Evolutionary conservation across 2,113 vertebrate species (phyloP).

Genomic region (Emydocephalus ijimae): DNA sequence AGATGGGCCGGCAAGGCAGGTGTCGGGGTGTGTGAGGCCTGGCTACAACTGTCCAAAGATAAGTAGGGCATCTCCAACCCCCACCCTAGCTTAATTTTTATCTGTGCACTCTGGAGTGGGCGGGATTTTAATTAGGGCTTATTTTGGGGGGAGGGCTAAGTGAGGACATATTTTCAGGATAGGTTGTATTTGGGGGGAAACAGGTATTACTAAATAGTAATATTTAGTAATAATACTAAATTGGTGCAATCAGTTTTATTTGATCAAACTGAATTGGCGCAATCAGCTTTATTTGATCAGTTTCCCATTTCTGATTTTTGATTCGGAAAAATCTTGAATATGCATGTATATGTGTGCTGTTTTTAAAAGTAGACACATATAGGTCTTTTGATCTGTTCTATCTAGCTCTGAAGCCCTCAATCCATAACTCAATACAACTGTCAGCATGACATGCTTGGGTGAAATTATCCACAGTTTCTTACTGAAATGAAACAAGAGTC

Average conservation of each 20-base stretch:
- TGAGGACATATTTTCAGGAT: too few relatives aligned
- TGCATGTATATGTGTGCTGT: neutral
- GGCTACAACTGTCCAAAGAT: too few relatives aligned
- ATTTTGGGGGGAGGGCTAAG: too few relatives aligned
- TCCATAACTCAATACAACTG: neutral
- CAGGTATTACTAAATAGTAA: too few relatives aligned
- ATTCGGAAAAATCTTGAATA: neutral
- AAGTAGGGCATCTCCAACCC: too few relatives aligned
- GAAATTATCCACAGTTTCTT: neutral
- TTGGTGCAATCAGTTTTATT: neutral
- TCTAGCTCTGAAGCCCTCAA: neutral
- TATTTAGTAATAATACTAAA: too few relatives aligned
- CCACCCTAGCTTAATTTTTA: too few relatives aligned
- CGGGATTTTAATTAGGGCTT: too few relatives aligned
- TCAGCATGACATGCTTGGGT: neutral
- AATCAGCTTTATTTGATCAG: neutral
- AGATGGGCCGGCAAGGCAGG: too few relatives aligned
- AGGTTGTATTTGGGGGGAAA: too few relatives aligned
- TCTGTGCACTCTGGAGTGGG: too few relatives aligned
- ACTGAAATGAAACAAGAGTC: neutral
- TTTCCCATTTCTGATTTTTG: neutral
- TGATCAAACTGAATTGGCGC: neutral
- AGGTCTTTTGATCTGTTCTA: neutral
- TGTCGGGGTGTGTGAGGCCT: too few relatives aligned
- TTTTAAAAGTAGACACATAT: neutral